A percentile compares a stretch with the other conserved stretches of the same genome.
Evolutionary conservation across 2,113 vertebrate genomes (phyloP).

Genomic region (Jaculus jaculus): DNA sequence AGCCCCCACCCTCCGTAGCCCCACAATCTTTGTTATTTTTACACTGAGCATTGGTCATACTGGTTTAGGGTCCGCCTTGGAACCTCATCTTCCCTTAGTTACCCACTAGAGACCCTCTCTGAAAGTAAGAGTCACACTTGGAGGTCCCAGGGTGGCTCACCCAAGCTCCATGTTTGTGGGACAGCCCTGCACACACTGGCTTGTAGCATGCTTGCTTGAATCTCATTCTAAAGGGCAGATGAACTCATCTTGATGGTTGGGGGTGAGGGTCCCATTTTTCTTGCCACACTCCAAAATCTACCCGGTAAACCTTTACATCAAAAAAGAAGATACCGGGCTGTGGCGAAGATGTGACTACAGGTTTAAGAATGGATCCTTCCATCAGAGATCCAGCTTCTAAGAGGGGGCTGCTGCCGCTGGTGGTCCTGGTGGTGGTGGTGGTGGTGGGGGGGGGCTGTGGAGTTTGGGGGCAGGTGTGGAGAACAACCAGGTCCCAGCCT

Average conservation of each 20-base stretch:
- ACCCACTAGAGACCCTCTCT: neutral
- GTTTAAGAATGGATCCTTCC: neutral
- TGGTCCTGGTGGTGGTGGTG: neutral
- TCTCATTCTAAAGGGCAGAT: neutral
- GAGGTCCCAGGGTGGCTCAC: neutral
- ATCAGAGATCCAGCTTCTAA: neutral
- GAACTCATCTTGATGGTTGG: neutral
- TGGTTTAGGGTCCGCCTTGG: too few species aligned
- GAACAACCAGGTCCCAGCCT: accelerated
- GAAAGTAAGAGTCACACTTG: neutral
- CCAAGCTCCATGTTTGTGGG: too few species aligned
- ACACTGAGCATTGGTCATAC: accelerated
- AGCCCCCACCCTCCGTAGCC: too few species aligned
- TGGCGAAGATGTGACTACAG: neutral
- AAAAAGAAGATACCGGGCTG: neutral
- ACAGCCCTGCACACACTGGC: accelerated
- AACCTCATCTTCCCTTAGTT: neutral
- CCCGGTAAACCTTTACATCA: neutral
- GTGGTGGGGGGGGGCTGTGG: too few species aligned
- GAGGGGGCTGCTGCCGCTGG: neutral
- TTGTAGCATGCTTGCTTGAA: neutral
- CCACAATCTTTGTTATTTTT: too few species aligned
- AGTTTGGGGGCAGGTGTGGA: neutral
- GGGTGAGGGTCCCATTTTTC: neutral
- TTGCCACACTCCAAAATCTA: neutral